Conservation (phyloP, 2,888 invertebrate genomes). For the Mystacides longicornis region DNA sequence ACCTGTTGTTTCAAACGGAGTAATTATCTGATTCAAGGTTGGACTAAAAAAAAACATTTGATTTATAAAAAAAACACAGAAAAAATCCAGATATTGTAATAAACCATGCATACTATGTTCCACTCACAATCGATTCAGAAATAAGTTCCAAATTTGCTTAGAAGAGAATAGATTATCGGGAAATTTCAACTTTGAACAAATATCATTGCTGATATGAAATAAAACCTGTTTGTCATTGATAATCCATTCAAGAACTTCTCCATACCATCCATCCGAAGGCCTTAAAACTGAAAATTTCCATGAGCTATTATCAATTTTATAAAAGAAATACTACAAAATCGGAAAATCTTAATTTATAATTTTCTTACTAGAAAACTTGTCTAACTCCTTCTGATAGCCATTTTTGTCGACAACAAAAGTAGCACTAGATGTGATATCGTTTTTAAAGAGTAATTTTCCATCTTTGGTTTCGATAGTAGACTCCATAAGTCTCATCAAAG, state of each 20-base stretch:
- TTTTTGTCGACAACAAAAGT: constrained; percentile 5
- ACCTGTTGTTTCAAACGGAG: background rate
- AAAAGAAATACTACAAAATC: too few relatives aligned
- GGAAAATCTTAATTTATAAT: too few relatives aligned
- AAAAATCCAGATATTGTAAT: background rate
- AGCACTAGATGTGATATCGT: background rate
- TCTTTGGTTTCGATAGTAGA: background rate
- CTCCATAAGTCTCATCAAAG: background rate
- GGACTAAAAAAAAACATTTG: background rate
- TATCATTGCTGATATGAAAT: background rate
- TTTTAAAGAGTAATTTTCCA: background rate
- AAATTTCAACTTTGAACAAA: background rate
- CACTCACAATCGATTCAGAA: background rate
- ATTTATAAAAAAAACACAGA: background rate
- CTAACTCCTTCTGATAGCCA: constrained; percentile 1
- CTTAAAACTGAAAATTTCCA: background rate
- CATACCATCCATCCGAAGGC: background rate
- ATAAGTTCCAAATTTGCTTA: background rate
- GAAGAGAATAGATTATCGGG: background rate
- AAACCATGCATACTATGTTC: too few relatives aligned
- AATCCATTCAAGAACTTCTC: background rate
- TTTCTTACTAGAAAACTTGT: constrained; percentile 3
- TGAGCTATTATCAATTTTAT: too few relatives aligned
- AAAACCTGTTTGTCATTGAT: background rate
- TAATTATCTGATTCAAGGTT: constrained; percentile 3